These are phyloP conservation scores for Melangyna quadrimaculata DNA, from an alignment of 2,888 invertebrate genomes.

Conservation along the genomic window DNA sequence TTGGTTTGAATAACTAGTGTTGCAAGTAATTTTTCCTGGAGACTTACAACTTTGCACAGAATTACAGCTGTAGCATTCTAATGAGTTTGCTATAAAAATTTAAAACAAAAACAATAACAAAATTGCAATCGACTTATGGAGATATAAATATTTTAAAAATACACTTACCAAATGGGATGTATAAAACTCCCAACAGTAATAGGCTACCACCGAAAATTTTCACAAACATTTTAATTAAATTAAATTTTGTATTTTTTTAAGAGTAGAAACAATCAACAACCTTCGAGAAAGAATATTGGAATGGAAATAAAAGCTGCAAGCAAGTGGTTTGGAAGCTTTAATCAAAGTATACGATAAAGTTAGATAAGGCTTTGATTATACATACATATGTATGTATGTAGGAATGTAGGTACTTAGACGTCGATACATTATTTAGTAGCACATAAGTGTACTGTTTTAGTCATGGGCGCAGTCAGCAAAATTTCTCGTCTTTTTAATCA, in stretches of 20 bases:
- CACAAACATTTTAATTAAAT: slow-evolving; percentile 32
- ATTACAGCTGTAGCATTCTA: slow-evolving; percentile 42
- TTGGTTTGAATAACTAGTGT: neutral
- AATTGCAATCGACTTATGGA: neutral
- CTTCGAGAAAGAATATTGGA: slow-evolving; percentile 3
- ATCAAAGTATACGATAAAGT: slow-evolving; percentile 15
- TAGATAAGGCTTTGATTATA: slow-evolving; percentile 46
- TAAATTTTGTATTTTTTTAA: neutral
- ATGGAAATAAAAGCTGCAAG: slow-evolving; percentile 5
- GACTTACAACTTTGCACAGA: neutral
- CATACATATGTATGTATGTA: no score
- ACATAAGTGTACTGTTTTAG: neutral
- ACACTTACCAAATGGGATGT: slow-evolving; percentile 34
- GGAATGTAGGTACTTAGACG: neutral
- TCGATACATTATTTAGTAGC: neutral
- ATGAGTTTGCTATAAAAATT: slow-evolving; percentile 32
- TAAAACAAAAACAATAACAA: neutral
- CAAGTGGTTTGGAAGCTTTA: slow-evolving; percentile 29
- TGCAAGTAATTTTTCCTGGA: slow-evolving; percentile 22
- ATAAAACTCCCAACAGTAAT: slow-evolving; percentile 44
- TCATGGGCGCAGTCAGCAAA: neutral
- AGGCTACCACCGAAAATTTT: slow-evolving; percentile 33
- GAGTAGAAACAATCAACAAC: slow-evolving; percentile 4
- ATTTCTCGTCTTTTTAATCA: no score
- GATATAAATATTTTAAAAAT: neutral